Evolutionary conservation across 2,888 invertebrate genomes (phyloP).

Genomic region (Archips crataeganus): DNA sequence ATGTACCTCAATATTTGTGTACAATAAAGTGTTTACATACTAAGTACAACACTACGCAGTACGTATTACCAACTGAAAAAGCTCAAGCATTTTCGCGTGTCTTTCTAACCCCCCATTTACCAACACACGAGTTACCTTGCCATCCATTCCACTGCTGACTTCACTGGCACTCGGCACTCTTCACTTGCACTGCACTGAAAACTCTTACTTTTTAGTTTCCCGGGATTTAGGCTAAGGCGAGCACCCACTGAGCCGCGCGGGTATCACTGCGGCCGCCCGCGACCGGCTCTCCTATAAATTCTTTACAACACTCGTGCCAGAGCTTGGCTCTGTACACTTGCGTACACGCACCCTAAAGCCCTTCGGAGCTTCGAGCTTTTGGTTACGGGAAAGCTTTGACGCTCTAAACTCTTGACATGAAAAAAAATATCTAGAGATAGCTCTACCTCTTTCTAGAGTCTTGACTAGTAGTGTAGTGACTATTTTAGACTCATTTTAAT

Average conservation of each 20-base stretch:
- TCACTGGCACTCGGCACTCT: conserved; percentile 54
- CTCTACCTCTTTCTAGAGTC: too few relatives aligned
- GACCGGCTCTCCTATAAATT: conserved; percentile 80
- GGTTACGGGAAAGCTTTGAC: not conserved
- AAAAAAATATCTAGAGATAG: not conserved
- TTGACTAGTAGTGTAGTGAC: too few relatives aligned
- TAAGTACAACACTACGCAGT: too few relatives aligned
- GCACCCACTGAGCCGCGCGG: conserved; percentile 53
- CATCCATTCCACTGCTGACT: conserved; percentile 70
- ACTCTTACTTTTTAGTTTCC: conserved; percentile 66
- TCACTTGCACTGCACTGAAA: conserved; percentile 60
- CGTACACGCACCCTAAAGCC: conserved; percentile 45
- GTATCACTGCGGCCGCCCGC: conserved; percentile 66
- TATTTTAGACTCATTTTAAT: too few relatives aligned
- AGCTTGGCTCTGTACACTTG: conserved; percentile 78
- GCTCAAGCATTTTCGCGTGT: not conserved
- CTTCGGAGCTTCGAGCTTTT: conserved; percentile 29
- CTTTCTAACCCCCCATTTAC: not conserved
- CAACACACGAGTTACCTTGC: conserved; percentile 60
- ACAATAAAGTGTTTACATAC: too few relatives aligned
- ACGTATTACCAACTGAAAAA: not conserved
- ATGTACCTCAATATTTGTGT: too few relatives aligned
- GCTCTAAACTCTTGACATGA: not conserved
- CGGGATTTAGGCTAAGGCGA: conserved; percentile 45
- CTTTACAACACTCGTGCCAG: conserved; percentile 81